These are phyloP conservation scores for Nasonia vitripennis DNA, from an alignment of 1,140 invertebrate species.

Conservation along the genomic window DNA sequence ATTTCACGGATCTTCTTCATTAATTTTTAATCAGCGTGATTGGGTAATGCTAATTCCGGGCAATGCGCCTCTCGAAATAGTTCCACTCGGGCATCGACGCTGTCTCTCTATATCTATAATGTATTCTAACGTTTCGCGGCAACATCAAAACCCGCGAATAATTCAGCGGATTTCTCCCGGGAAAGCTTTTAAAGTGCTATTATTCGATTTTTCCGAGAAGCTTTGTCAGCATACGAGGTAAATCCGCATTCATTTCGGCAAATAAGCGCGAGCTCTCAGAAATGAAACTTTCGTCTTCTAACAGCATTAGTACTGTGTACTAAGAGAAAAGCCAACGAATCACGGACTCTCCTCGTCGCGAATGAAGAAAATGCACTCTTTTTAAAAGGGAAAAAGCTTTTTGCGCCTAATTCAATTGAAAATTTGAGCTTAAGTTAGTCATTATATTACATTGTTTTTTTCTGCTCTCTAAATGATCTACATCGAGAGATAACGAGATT, in stretches of 20 bases:
- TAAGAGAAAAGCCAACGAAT: too few relatives aligned
- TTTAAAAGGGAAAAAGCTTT: neutral
- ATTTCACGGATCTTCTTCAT: conserved; percentile 12
- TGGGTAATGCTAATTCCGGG: neutral
- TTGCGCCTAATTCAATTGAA: neutral
- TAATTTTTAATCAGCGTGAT: conserved; percentile 31
- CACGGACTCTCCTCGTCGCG: too few relatives aligned
- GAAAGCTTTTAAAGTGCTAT: neutral
- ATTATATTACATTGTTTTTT: neutral
- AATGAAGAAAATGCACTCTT: neutral
- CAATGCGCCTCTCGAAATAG: neutral
- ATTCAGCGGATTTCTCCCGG: neutral
- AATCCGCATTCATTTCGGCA: neutral
- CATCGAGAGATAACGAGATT: neutral
- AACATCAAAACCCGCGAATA: neutral
- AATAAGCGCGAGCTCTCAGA: neutral
- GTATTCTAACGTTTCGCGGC: too few relatives aligned
- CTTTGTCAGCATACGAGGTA: neutral
- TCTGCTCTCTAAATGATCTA: neutral
- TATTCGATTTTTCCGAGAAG: neutral
- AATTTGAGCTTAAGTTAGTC: neutral
- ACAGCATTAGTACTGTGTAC: too few relatives aligned
- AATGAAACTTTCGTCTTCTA: neutral
- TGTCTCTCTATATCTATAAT: too few relatives aligned
- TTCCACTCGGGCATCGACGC: neutral